Percentiles rank a stretch among this genome's conserved stretches.
phyloP scores from a whole-genome alignment of 2,113 vertebrate species.

The Microcebus ravelobensis region DNA sequence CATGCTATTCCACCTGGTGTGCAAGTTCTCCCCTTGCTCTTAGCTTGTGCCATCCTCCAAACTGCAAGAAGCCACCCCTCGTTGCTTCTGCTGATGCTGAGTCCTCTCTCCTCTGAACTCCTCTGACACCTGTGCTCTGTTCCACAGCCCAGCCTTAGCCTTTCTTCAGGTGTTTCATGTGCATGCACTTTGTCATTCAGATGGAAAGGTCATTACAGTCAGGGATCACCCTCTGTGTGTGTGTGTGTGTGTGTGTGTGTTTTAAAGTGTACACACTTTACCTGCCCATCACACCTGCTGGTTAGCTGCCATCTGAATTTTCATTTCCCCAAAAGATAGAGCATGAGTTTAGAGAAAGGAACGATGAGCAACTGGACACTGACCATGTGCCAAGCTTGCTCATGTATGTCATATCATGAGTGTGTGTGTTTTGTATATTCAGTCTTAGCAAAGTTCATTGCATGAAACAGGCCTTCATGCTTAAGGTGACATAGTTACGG shows the following conservation, averaged over 20 bases:
- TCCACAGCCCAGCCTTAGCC: background rate
- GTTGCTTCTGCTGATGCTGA: background rate
- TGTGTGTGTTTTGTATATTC: too few relatives aligned
- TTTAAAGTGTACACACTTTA: background rate
- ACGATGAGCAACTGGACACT: background rate
- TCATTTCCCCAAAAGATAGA: background rate
- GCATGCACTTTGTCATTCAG: background rate
- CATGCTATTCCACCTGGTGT: background rate
- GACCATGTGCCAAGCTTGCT: background rate
- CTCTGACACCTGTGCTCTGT: background rate
- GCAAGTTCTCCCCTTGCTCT: background rate
- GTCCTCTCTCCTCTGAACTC: background rate
- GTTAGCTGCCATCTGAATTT: background rate
- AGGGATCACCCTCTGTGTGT: background rate
- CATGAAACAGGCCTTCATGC: background rate
- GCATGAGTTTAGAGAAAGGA: background rate
- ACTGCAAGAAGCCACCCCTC: background rate
- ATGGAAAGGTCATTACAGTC: background rate
- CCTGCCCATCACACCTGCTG: background rate
- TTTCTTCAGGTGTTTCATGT: background rate
- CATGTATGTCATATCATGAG: accelerated
- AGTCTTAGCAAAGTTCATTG: background rate
- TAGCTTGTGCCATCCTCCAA: background rate
- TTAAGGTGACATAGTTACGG: accelerated
- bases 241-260: too few relatives aligned